Base-by-base conservation (phyloP, 2,797 vertebrate species). In the Fistularia tabacaria region DNA sequence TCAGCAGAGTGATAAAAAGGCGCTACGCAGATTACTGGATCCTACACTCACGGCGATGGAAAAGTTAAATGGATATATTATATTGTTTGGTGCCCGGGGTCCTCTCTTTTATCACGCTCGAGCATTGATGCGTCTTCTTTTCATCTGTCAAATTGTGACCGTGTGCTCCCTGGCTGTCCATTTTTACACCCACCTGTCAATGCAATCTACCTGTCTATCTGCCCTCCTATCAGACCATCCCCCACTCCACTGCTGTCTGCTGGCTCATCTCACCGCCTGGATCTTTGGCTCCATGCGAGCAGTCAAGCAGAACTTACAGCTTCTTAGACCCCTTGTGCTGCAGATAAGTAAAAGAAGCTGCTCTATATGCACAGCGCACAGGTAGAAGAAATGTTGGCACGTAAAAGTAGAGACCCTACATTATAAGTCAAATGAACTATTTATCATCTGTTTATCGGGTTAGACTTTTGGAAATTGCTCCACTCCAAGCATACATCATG, bases 221-320 rank as follows among this genome's bases (percentile, higher is more conserved):
- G 9, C 40, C 52, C 53, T 25, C 52, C 65, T 65, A 57, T 61
- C 63, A 52, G 58, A 59, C 57, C 59, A 46, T 41, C 60, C 12
- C 10, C 48, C 14, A 7, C 6, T 12, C 7, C 3, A 7, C 48
- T 55, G 54, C 58, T 46, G 72, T 66, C 66, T 66, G 66, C 54
- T 70, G 51, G 60, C 55, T 70, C 61, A 45, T 79, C 77, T 66
- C 44, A 3, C 62, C 64, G 71, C 48, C 72, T 66, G 58, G 64
- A 75, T 73, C 67, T 80, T 60, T 63, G 67, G 70, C 49, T 81
- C 45, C 36, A 12, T 62, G 64, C 57, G 73, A 63, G 66, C 59
- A 82, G 70, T 54, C 81, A 74, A 84, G 81, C 72, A 81, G 67
- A 85, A 79, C 67, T 54, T 63, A 13, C 52, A 57, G 63, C 54